Percentiles rank a stretch among this genome's conserved stretches.
Conservation (phyloP, 2,888 invertebrate genomes). For the Pharmacophagus antenor region DNA sequence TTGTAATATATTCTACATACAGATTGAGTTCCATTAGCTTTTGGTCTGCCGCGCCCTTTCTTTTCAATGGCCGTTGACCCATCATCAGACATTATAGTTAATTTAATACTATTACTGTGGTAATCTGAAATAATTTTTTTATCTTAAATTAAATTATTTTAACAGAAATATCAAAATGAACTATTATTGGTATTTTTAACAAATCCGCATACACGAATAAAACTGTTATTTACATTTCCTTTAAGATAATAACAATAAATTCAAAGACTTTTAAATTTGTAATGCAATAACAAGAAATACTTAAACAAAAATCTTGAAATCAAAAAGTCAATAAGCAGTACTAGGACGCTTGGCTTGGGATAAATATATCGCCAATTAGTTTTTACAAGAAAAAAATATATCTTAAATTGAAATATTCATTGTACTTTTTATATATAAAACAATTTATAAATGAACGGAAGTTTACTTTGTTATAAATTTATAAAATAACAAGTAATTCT, state of each 20-base stretch:
- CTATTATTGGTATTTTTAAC: neutral
- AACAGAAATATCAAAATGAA: neutral
- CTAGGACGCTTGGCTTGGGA: constrained; percentile 43
- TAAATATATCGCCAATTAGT: constrained; percentile 32
- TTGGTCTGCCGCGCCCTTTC: constrained; percentile 77
- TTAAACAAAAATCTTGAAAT: constrained; percentile 43
- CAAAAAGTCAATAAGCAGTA: constrained; percentile 54
- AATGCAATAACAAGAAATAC: neutral
- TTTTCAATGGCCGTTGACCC: constrained; percentile 77
- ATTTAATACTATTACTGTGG: constrained; percentile 44
- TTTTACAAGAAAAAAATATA: neutral
- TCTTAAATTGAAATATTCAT: neutral
- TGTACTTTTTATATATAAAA: constrained; percentile 1
- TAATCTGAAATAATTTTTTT: constrained; percentile 48
- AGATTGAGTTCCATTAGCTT: constrained; percentile 75
- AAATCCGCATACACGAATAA: neutral
- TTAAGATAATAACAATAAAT: too few relatives aligned
- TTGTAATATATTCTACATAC: constrained; percentile 43
- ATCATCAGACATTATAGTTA: constrained; percentile 74
- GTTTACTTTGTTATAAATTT: neutral
- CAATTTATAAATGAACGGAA: neutral
- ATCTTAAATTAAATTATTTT: neutral
- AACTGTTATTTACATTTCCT: neutral
- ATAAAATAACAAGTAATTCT: constrained; percentile 14
- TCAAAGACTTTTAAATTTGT: neutral